These are phyloP conservation scores for Troides helena DNA, from an alignment of 2,888 invertebrate species.

Conservation along the genomic window DNA sequence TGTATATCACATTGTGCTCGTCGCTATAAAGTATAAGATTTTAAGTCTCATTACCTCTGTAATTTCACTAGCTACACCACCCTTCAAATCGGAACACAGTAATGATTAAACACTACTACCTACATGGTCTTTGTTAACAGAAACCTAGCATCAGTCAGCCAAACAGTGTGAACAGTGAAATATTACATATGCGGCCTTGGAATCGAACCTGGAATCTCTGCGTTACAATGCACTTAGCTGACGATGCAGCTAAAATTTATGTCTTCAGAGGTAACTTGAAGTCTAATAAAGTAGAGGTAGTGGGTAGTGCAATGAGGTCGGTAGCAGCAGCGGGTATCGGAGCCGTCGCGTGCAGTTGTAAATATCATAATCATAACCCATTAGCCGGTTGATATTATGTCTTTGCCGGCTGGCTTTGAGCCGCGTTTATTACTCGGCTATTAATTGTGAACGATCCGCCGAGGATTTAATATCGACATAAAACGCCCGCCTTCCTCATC, in stretches of 20 bases:
- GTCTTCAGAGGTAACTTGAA: constrained; percentile 4
- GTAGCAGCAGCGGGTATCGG: constrained; percentile 54
- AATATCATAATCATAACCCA: constrained; percentile 78
- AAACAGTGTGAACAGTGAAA: too few species aligned
- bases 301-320: constrained; percentile 31
- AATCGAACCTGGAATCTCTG: not conserved
- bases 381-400: constrained; percentile 72
- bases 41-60: too few species aligned
- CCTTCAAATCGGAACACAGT: too few species aligned
- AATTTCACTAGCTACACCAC: too few species aligned
- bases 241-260: constrained; percentile 12
- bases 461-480: constrained; percentile 33
- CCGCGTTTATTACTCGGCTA: constrained; percentile 64
- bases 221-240: not conserved
- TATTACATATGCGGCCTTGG: not conserved
- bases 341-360: constrained; percentile 64
- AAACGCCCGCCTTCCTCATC: constrained; percentile 34
- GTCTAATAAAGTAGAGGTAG: constrained; percentile 6
- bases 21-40: too few species aligned
- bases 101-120: too few species aligned
- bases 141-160: too few species aligned
- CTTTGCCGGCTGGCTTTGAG: constrained; percentile 70
- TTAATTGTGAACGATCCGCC: constrained; percentile 63
- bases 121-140: too few species aligned
- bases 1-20: too few species aligned